phyloP scores from a whole-genome alignment of 2,888 invertebrate species.

The Acronicta psi region DNA sequence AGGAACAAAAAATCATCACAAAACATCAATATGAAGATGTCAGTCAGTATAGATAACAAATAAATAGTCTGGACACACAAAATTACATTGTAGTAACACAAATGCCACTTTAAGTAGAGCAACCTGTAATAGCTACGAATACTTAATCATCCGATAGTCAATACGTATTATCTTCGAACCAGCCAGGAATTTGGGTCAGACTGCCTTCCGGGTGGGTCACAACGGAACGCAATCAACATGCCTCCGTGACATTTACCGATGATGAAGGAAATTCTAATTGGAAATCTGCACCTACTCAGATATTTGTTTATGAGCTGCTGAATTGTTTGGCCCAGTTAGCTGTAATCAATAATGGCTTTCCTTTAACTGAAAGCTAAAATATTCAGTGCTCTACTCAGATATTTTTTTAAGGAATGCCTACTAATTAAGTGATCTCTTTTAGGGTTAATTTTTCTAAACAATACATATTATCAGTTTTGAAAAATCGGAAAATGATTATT shows the following conservation, averaged over 20 bases:
- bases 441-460: no score
- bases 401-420: no score
- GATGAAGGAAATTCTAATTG: conserved; percentile 52
- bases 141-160: conserved; percentile 49
- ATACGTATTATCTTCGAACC: conserved; percentile 58
- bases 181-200: conserved; percentile 73
- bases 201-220: conserved; percentile 70
- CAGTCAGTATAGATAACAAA: background rate
- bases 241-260: conserved; percentile 60
- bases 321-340: background rate
- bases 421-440: no score
- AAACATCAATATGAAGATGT: no score
- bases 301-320: conserved; percentile 23
- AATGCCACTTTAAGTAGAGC: conserved; percentile 26
- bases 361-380: no score
- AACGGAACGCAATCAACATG: conserved; percentile 74
- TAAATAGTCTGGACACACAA: background rate
- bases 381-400: no score
- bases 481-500: no score
- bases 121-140: conserved; percentile 24
- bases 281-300: conserved; percentile 47
- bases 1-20: no score
- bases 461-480: no score
- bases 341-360: background rate
- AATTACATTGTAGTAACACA: background rate